Percentiles rank a stretch among this genome's conserved stretches.
These are phyloP conservation scores for Lagopus muta DNA, from an alignment of 2,113 vertebrate genomes.

Conservation along the genomic window DNA sequence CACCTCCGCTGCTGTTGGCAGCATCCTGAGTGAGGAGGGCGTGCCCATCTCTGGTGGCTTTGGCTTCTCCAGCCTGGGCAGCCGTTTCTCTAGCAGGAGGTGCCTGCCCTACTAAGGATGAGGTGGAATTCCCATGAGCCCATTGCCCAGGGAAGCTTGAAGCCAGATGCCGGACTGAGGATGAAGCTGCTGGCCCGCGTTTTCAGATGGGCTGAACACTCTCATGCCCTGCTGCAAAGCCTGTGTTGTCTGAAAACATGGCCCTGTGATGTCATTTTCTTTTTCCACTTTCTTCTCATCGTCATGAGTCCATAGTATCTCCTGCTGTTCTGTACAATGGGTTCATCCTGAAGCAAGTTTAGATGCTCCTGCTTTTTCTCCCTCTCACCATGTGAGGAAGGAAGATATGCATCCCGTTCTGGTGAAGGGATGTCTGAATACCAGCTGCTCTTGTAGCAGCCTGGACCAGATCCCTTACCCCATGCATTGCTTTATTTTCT, in stretches of 20 bases:
- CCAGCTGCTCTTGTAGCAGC: not conserved
- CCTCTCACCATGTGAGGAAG: not conserved
- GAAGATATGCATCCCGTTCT: not conserved
- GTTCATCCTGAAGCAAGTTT: not conserved
- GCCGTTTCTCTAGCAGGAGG: too few species aligned
- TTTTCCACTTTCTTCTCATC: not conserved
- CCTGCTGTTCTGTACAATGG: not conserved
- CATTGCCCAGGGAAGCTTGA: too few species aligned
- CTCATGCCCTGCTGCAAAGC: not conserved
- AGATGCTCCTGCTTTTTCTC: not conserved
- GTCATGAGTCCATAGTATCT: not conserved
- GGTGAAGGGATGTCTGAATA: not conserved
- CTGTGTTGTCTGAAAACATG: not conserved
- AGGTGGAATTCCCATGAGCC: too few species aligned
- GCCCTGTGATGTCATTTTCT: not conserved
- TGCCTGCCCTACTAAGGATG: too few species aligned
- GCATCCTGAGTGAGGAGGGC: not conserved
- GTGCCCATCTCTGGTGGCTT: too few species aligned
- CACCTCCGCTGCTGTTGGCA: not conserved
- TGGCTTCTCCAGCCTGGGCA: too few species aligned
- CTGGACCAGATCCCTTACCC: accelerated
- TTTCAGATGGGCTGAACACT: not conserved
- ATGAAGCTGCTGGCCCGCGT: not conserved
- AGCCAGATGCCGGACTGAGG: not conserved
- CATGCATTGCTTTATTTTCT: not conserved